phyloP scores from a whole-genome alignment of 1,140 invertebrate genomes.

The Leguminivora glycinivorella region DNA sequence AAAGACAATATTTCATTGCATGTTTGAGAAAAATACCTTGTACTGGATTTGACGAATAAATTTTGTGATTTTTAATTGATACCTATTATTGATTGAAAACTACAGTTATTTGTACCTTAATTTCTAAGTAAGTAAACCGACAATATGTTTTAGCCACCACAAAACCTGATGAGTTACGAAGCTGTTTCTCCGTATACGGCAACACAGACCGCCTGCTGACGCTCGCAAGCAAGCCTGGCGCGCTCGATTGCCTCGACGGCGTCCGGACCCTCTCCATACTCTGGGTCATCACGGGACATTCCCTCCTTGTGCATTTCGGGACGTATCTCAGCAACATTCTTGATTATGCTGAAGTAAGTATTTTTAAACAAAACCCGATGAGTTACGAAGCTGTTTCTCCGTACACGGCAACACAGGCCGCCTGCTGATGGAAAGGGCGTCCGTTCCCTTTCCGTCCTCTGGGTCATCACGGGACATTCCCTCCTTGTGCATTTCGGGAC shows the following conservation, averaged over 20 bases:
- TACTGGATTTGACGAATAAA: too few species aligned
- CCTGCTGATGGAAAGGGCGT: slow-evolving; percentile 66
- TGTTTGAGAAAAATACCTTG: too few species aligned
- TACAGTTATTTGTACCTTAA: too few species aligned
- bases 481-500: slow-evolving; percentile 32
- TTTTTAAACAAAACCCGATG: background rate
- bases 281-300: slow-evolving; percentile 84
- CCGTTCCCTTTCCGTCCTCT: slow-evolving; percentile 82
- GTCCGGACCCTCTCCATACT: slow-evolving; percentile 82
- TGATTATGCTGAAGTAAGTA: too few species aligned
- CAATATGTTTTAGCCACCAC: background rate
- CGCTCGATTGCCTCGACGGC: slow-evolving; percentile 78
- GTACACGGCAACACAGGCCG: slow-evolving; percentile 56
- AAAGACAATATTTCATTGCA: too few species aligned
- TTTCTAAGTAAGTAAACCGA: background rate
- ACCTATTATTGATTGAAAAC: too few species aligned
- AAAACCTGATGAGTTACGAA: background rate
- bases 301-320: slow-evolving; percentile 34
- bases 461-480: slow-evolving; percentile 83
- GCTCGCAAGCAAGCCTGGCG: slow-evolving; percentile 41
- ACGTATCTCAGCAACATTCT: slow-evolving; percentile 39
- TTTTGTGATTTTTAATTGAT: too few species aligned
- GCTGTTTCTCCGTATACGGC: slow-evolving; percentile 58
- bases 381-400: slow-evolving; percentile 45
- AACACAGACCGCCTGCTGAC: slow-evolving; percentile 54